Evolutionary conservation across 1,140 invertebrate species (phyloP).

Genomic region (Drosophila cardini): DNA sequence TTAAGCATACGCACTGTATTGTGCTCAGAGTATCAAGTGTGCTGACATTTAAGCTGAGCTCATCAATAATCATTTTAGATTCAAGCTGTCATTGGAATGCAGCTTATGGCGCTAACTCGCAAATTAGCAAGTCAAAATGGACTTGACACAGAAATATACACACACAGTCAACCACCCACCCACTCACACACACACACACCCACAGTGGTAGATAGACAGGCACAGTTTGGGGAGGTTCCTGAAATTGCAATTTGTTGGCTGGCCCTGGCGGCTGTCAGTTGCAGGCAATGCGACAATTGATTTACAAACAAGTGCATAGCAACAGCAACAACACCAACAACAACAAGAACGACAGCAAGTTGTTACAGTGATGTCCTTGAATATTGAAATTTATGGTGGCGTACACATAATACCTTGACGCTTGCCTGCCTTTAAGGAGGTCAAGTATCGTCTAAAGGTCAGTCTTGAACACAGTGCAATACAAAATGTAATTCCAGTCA

Average conservation of each 20-base stretch:
- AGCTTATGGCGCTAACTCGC: background rate
- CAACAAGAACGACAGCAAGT: slow-evolving; percentile 10
- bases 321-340: slow-evolving; percentile 40
- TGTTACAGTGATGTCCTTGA: slow-evolving; percentile 56
- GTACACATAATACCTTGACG: slow-evolving; percentile 57
- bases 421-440: slow-evolving; percentile 63
- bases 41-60: slow-evolving; percentile 15
- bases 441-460: slow-evolving; percentile 74
- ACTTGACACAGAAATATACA: slow-evolving; percentile 13
- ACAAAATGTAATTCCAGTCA: slow-evolving; percentile 32
- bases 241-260: slow-evolving; percentile 59
- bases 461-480: slow-evolving; percentile 51
- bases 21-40: background rate
- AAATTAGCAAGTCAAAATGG: slow-evolving; percentile 10
- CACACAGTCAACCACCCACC: slow-evolving; percentile 10
- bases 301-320: slow-evolving; percentile 60
- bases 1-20: slow-evolving; percentile 59
- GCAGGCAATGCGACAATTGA: slow-evolving; percentile 74
- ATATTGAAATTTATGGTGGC: slow-evolving; percentile 65
- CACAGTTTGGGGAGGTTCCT: slow-evolving; percentile 27
- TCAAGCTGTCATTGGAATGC: slow-evolving; percentile 11
- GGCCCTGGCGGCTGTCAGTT: slow-evolving; percentile 55
- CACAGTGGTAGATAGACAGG: slow-evolving; percentile 12
- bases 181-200: slow-evolving; percentile 11
- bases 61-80: slow-evolving; percentile 66